Evolutionary conservation across 2,888 invertebrate genomes (phyloP), one percentile per base, ranked within the genome.

Genomic region (Apomyelois bistriatella): DNA sequence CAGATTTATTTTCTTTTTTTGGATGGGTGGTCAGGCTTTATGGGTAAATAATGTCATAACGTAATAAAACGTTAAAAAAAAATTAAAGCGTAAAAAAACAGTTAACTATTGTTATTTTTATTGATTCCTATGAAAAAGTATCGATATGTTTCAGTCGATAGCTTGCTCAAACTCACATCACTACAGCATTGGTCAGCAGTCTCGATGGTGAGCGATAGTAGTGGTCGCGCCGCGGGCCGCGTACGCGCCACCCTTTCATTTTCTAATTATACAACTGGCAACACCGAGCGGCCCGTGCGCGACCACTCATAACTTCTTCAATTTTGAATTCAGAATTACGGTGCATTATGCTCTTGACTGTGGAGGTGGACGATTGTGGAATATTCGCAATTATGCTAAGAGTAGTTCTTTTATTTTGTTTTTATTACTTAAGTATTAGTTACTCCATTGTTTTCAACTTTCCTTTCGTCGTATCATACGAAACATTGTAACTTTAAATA

Each of bases 191-290:
- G 56, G 56, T 60, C 57, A 67, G 66, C 71, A 67, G 70, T 65
- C 73, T 67, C 79, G 82, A 84, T 86, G 83, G 83, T 86, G 83
- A 84, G 81, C 85, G 85, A 85, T 87, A 85, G 88, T 81, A 84
- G 85, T 85, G 85, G 71, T 78, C 74, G 78, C 71, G 86, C 86
- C 86, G 69, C 79, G 66, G 85, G 86, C 85, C 73, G 83, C 81
- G 81, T 84, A 79, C 76, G 84, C 85, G 85, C 86, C 85, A 85
- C 86, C 87, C 87, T 86, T 82, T 86, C 86, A 87, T 88, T 87
- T 87, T 88, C 87, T 87, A 87, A 88, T 87, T 88, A 87, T 87
- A 86, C 77, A 84, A 85, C 85, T 79, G 82, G 85, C 83, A 85
- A 84, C 82, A 78, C 83, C 43, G 48, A 17, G 36, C 73, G 84